phyloP scores from a whole-genome alignment of 2,113 vertebrate genomes.

The Notarius lentiginosus region DNA sequence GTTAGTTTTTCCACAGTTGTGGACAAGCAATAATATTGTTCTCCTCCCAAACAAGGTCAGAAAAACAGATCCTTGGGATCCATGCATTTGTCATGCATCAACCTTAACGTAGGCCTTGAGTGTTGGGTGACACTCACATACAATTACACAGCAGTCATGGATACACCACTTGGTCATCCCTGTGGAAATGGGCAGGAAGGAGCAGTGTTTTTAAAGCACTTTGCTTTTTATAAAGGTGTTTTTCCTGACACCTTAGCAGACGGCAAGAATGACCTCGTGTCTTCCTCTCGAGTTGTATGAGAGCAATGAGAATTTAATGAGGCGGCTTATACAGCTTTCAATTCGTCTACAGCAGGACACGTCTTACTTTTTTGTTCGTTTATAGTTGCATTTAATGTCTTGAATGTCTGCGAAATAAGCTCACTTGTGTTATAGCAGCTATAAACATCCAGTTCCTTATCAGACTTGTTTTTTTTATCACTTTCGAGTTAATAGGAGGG shows the following conservation, averaged over 20 bases:
- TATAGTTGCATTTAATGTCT: not conserved
- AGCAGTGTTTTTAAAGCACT: slow-evolving; percentile 37
- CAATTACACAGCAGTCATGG: not conserved
- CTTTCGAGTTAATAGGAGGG: too few species aligned
- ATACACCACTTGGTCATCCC: slow-evolving; percentile 13
- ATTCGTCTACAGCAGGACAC: not conserved
- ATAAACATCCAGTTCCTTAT: not conserved
- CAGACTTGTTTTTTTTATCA: too few species aligned
- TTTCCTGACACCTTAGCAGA: slow-evolving; percentile 49
- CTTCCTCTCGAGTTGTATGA: slow-evolving; percentile 28
- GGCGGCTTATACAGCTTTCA: not conserved
- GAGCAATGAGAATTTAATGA: slow-evolving; percentile 10
- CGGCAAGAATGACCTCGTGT: slow-evolving; percentile 21
- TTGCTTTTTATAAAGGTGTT: slow-evolving; percentile 19
- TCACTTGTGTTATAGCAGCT: not conserved
- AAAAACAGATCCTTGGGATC: slow-evolving; percentile 45
- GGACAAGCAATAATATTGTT: slow-evolving; percentile 29
- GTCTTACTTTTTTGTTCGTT: not conserved
- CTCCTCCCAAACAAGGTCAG: slow-evolving; percentile 32
- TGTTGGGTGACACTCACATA: not conserved
- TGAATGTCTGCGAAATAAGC: not conserved
- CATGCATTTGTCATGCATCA: slow-evolving; percentile 37
- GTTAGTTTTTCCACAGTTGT: slow-evolving; percentile 37
- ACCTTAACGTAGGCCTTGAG: slow-evolving; percentile 34
- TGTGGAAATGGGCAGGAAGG: slow-evolving; percentile 43